Evolutionary conservation across 1,140 invertebrate genomes (phyloP).

Genomic region (Reticulitermes speratus): DNA sequence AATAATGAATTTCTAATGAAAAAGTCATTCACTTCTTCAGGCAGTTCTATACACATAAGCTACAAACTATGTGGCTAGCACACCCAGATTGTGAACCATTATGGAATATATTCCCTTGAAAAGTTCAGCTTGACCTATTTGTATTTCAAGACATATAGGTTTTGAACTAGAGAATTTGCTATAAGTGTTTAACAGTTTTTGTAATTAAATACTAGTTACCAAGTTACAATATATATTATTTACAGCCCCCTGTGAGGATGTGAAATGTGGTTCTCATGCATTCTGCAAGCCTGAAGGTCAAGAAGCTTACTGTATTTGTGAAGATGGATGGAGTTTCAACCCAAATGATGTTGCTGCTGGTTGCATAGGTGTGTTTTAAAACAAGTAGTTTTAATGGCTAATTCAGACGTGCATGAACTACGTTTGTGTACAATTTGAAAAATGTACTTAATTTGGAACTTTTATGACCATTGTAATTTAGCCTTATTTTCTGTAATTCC

Average conservation of each 20-base stretch:
- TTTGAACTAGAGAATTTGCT: too few relatives aligned
- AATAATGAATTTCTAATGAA: too few relatives aligned
- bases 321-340: constrained; percentile 91
- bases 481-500: not conserved
- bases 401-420: not conserved
- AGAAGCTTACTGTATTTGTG: constrained; percentile 89
- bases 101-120: too few relatives aligned
- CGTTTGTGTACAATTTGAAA: not conserved
- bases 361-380: constrained; percentile 65
- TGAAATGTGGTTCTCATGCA: constrained; percentile 83
- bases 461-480: not conserved
- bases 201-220: too few relatives aligned
- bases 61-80: too few relatives aligned
- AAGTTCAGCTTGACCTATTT: too few relatives aligned
- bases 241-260: constrained; percentile 84
- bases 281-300: constrained; percentile 85
- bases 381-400: not conserved
- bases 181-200: too few relatives aligned
- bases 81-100: too few relatives aligned
- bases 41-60: too few relatives aligned
- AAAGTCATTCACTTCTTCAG: too few relatives aligned
- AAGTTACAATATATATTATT: not conserved
- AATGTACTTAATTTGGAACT: not conserved
- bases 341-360: constrained; percentile 83
- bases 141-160: too few relatives aligned